Evolutionary conservation across 2,888 invertebrate genomes (phyloP).

Genomic region (Augochlorella aurata): DNA sequence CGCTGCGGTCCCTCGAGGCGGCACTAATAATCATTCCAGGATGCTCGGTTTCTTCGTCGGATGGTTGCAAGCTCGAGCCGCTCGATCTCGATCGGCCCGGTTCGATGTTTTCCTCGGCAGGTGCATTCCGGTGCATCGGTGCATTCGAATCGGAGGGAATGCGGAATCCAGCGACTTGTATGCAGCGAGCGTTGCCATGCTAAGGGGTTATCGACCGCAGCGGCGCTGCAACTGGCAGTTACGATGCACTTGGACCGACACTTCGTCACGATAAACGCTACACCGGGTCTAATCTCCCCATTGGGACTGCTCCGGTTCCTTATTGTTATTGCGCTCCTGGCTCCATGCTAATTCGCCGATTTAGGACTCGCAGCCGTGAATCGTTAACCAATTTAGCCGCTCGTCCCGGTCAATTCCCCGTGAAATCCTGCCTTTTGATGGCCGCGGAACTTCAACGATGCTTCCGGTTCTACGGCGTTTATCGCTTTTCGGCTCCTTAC

Average conservation of each 20-base stretch:
- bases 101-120: too few relatives aligned
- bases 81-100: too few relatives aligned
- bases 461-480: not conserved
- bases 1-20: not conserved
- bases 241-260: constrained; percentile 40
- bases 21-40: not conserved
- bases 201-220: constrained; percentile 39
- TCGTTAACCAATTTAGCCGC: constrained; percentile 49
- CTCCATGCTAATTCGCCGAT: constrained; percentile 41
- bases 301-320: constrained; percentile 43
- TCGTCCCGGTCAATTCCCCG: constrained; percentile 40
- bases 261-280: constrained; percentile 44
- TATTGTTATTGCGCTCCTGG: constrained; percentile 46
- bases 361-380: constrained; percentile 31
- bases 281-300: constrained; percentile 35
- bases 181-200: constrained; percentile 11
- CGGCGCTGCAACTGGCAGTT: constrained; percentile 35
- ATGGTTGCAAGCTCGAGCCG: not conserved
- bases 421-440: constrained; percentile 22
- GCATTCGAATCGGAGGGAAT: not conserved
- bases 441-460: not conserved
- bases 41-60: not conserved
- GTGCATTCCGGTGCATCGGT: not conserved
- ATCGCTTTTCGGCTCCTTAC: not conserved
- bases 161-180: not conserved